Base-by-base conservation (phyloP, 2,888 invertebrate species). In the Piscicola geometra region DNA sequence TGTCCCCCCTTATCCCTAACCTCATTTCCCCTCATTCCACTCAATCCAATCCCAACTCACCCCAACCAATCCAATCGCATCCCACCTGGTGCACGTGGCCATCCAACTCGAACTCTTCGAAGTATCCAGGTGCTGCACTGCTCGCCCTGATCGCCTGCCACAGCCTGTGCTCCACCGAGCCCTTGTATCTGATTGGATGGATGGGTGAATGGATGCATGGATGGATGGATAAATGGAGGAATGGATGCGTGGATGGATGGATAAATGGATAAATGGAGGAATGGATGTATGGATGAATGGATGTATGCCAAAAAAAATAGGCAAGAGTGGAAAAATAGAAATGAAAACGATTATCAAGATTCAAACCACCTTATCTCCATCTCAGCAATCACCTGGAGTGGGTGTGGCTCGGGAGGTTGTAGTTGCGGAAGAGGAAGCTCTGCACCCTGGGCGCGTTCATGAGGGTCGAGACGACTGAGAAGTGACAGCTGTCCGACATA, bases 61-160 rank as follows among this genome's bases (percentile, higher is more conserved):
- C n/a, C n/a, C n/a, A n/a, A n/a, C n/a, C n/a, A n/a, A n/a, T n/a
- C n/a, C n/a, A n/a, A n/a, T n/a, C n/a, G n/a, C n/a, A n/a, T n/a
- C 33, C n/a, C 77, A 84, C 84, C 81, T 83, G 81, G 75, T 85
- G 83, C 33, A 84, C 78, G 75, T 80, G 79, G 18, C 82, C 81
- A 25, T 80, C 83, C 12, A 82, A 76, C 52, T 80, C 78, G 74
- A 81, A 82, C 69, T 83, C 94, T 82, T 91, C 90, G 87, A 93
- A 95, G 87, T 93, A 94, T 0, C 92, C 92, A 1, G 94, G 95
- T 3, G 94, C 94, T 67, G 94, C 94, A 66, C 93, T 92, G 0
- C 93, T 93, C 0, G 94, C 94, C 80, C 93, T 87, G 35, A 93
- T 90, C 21, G 92, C 91, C 86, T 93, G 90, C 93, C 93, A 94